Evolutionary conservation across 2,113 vertebrate genomes (phyloP).

Genomic region (Chloroceryle aenea): DNA sequence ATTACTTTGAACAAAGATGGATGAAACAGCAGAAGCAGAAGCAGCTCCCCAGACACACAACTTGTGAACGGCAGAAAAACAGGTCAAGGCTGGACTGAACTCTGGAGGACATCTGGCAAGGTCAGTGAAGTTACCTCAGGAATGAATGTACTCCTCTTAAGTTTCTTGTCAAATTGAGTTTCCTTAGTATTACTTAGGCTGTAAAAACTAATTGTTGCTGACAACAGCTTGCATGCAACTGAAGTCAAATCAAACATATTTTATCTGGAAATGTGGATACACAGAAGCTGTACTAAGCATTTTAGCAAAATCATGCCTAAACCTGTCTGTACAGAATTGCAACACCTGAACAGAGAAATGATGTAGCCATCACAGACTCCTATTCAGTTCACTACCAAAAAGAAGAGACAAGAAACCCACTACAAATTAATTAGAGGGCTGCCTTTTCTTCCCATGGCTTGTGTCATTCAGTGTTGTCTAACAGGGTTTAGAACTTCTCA

Average conservation of each 20-base stretch:
- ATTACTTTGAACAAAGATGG: slow-evolving; percentile 29
- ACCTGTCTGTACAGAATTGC: not conserved
- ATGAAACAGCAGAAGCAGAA: slow-evolving; percentile 16
- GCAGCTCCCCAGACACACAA: not conserved
- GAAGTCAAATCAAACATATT: not conserved
- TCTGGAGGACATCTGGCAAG: not conserved
- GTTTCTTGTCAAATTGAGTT: not conserved
- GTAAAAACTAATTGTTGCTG: not conserved
- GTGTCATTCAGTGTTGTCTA: not conserved
- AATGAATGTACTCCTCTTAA: not conserved
- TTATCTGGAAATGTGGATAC: not conserved
- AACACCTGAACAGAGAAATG: not conserved
- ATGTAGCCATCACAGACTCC: not conserved
- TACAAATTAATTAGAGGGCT: not conserved
- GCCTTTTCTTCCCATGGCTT: not conserved
- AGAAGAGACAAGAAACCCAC: not conserved
- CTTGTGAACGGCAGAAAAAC: not conserved
- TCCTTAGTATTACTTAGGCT: not conserved
- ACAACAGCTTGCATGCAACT: not conserved
- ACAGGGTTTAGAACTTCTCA: not conserved
- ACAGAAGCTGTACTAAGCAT: not conserved
- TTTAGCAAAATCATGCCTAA: slow-evolving; percentile 10
- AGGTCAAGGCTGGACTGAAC: slow-evolving; percentile 29
- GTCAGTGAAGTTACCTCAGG: not conserved
- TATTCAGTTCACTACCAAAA: not conserved